phyloP scores from a whole-genome alignment of 2,888 invertebrate species.

The Lagria hirta region DNA sequence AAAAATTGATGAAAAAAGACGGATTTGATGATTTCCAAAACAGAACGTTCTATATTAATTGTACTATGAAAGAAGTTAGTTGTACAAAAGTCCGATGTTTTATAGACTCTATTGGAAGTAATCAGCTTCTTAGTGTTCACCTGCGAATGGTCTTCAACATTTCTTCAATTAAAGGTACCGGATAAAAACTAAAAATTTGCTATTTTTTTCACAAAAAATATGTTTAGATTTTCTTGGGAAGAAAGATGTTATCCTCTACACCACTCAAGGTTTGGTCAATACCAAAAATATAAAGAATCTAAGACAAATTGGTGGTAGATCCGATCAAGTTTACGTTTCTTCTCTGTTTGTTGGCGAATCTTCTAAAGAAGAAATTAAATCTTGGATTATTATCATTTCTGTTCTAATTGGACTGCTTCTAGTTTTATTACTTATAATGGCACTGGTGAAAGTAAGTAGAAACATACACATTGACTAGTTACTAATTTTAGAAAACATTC shows the following conservation, averaged over 20 bases:
- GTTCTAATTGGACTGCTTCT: conserved; percentile 53
- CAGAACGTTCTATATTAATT: conserved; percentile 48
- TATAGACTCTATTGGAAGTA: conserved; percentile 46
- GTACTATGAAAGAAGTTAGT: conserved; percentile 40
- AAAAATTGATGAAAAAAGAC: conserved; percentile 21
- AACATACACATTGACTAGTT: background rate
- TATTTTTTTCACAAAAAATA: conserved; percentile 1
- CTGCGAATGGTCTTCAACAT: conserved; percentile 48
- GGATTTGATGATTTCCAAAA: conserved; percentile 26
- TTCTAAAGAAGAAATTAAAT: conserved; percentile 40
- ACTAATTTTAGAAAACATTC: conserved; percentile 23
- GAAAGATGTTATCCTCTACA: conserved; percentile 50
- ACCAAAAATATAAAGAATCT: conserved; percentile 40
- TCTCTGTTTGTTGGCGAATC: conserved; percentile 50
- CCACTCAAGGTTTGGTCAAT: conserved; percentile 44
- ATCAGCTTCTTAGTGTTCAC: conserved; percentile 45
- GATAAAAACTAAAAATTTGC: conserved; percentile 39
- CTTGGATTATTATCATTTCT: conserved; percentile 56
- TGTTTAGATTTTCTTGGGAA: conserved; percentile 37
- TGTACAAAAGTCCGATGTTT: conserved; percentile 49
- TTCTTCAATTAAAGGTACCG: conserved; percentile 44
- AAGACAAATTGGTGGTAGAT: conserved; percentile 37
- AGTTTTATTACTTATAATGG: conserved; percentile 50
- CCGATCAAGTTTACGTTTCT: conserved; percentile 41
- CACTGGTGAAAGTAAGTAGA: conserved; percentile 43